Percentiles rank a stretch among this genome's conserved stretches.
Conservation (phyloP, 2,797 vertebrate genomes). For the Poeciliopsis gracilis region DNA sequence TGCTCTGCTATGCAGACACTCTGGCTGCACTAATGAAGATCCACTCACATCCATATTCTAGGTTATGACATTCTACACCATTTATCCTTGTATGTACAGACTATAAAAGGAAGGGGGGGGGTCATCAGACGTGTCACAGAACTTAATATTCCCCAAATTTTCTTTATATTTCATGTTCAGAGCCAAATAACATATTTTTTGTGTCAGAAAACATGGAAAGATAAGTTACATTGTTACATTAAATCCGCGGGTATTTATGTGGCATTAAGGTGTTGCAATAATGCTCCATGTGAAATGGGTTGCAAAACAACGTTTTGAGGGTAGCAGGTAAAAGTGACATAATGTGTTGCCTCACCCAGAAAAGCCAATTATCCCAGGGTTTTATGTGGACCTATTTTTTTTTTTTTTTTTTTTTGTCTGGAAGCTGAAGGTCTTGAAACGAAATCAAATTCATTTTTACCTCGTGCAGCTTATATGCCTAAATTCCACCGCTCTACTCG, state of each 20-base stretch:
- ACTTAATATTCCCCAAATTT: neutral
- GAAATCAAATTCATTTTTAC: neutral
- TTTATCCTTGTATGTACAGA: neutral
- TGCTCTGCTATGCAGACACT: neutral
- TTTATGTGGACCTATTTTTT: neutral
- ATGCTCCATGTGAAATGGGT: neutral
- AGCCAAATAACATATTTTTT: neutral
- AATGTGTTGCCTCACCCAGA: neutral
- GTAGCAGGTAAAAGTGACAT: neutral
- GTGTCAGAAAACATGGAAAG: neutral
- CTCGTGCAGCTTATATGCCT: neutral
- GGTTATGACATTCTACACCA: neutral
- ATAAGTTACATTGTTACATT: neutral
- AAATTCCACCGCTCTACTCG: slow-evolving; percentile 6
- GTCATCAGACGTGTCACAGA: neutral
- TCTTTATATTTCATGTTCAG: neutral
- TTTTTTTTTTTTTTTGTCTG: neutral
- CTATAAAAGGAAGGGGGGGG: neutral
- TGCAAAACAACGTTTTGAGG: neutral
- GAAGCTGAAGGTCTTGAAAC: neutral
- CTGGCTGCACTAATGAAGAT: neutral
- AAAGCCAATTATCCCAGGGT: neutral
- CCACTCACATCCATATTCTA: neutral
- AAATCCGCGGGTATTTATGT: neutral
- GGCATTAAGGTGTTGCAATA: neutral